A percentile compares a stretch with the other conserved stretches of the same genome.
phyloP scores from a whole-genome alignment of 2,113 vertebrate genomes.

The Pantherophis guttatus region DNA sequence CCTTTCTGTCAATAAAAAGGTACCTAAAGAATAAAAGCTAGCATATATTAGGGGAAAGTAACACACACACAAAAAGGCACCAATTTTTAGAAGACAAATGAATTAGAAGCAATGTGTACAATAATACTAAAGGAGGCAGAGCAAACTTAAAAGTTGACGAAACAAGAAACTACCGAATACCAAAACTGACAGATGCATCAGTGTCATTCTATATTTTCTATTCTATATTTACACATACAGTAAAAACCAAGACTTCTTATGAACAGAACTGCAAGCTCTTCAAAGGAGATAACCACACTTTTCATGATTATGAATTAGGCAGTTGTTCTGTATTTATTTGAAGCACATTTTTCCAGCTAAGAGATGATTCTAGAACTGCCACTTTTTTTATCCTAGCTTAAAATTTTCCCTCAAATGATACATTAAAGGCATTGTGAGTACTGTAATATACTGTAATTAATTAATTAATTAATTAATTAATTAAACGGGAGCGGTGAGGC shows the following conservation, averaged over 20 bases:
- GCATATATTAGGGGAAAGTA: not conserved
- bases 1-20: not conserved
- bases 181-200: not conserved
- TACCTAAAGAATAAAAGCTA: not conserved
- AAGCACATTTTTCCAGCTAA: not conserved
- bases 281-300: not conserved
- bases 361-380: not conserved
- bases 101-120: not conserved
- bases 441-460: not conserved
- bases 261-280: not conserved
- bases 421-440: not conserved
- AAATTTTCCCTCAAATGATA: not conserved
- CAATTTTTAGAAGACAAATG: not conserved
- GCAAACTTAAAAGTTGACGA: not conserved
- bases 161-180: not conserved
- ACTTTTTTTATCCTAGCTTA: not conserved
- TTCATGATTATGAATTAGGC: not conserved
- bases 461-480: not conserved
- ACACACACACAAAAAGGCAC: not conserved
- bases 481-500: not conserved
- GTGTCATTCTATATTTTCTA: not conserved
- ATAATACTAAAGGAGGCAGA: not conserved
- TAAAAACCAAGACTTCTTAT: not conserved
- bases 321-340: not conserved
- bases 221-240: not conserved